Evolutionary conservation across 1,140 invertebrate genomes (phyloP).

Genomic region (Apis florea): DNA sequence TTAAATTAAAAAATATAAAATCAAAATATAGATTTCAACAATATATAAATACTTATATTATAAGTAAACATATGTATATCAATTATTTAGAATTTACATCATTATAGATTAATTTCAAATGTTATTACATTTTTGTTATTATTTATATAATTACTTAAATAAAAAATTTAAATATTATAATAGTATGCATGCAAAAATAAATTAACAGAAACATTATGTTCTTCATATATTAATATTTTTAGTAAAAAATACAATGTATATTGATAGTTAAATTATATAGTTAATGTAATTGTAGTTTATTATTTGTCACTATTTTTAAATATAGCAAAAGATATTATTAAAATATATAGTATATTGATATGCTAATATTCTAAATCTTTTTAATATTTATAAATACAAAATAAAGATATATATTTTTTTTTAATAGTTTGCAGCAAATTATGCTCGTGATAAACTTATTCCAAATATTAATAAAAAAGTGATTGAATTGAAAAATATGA

Average conservation of each 20-base stretch:
- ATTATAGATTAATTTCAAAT: constrained; percentile 16
- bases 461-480: constrained; percentile 89
- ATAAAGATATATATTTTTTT: constrained; percentile 23
- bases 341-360: not conserved
- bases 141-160: constrained; percentile 10
- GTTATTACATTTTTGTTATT: not conserved
- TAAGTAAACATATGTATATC: constrained; percentile 4
- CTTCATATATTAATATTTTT: not conserved
- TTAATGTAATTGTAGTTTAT: not conserved
- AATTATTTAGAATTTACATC: not conserved
- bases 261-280: not conserved
- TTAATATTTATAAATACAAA: not conserved
- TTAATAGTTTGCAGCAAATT: constrained; percentile 92
- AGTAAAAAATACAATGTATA: not conserved
- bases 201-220: not conserved
- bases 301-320: not conserved
- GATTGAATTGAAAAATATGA: constrained; percentile 85
- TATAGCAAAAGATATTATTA: not conserved
- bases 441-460: constrained; percentile 90
- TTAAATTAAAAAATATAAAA: constrained; percentile 18
- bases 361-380: constrained; percentile 14
- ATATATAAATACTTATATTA: not conserved
- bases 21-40: constrained; percentile 9
- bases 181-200: constrained; percentile 17
- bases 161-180: not conserved